These are phyloP conservation scores for Pantala flavescens DNA, from an alignment of 1,140 invertebrate genomes.

Conservation along the genomic window DNA sequence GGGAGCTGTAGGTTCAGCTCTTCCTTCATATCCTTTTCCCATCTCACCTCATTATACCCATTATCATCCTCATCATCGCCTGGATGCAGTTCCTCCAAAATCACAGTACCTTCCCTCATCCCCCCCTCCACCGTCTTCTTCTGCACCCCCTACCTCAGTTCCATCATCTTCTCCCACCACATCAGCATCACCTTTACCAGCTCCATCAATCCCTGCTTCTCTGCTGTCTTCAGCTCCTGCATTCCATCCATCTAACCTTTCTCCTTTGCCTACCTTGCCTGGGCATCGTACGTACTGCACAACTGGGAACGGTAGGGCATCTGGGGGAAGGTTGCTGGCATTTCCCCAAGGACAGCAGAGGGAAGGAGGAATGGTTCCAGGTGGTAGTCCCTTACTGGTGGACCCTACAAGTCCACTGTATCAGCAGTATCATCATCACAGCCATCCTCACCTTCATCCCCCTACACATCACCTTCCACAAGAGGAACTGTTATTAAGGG, in stretches of 20 bases:
- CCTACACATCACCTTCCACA: not conserved
- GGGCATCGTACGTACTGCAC: not conserved
- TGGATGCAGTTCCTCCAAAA: not conserved
- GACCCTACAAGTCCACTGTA: not conserved
- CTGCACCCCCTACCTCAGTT: not conserved
- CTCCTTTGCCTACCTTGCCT: not conserved
- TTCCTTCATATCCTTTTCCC: not conserved
- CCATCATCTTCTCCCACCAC: not conserved
- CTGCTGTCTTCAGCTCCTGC: too few species aligned
- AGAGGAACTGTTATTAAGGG: not conserved
- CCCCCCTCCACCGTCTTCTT: not conserved
- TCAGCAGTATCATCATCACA: not conserved
- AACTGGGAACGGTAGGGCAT: not conserved
- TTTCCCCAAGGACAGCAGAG: not conserved
- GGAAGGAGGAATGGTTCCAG: not conserved
- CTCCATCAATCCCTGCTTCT: too few species aligned
- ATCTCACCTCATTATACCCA: not conserved
- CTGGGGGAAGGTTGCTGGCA: not conserved
- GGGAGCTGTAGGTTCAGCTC: not conserved
- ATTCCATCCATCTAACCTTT: not conserved
- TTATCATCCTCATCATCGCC: not conserved
- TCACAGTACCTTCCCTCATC: not conserved
- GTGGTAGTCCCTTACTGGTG: not conserved
- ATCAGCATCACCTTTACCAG: not conserved
- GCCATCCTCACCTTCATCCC: not conserved